Evolutionary conservation across 2,113 vertebrate genomes (phyloP).

Genomic region (Leuciscus idus): DNA sequence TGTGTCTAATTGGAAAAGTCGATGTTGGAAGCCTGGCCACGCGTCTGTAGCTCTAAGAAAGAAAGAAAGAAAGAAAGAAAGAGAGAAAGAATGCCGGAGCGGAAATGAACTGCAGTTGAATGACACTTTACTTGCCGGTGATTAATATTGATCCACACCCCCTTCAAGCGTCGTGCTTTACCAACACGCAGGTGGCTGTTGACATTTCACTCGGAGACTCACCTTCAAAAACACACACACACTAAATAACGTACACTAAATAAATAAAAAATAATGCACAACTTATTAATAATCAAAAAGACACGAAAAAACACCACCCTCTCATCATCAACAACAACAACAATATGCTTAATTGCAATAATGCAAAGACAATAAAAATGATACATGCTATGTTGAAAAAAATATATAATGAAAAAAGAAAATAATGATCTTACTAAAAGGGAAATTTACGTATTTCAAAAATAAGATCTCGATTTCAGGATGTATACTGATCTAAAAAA

Average conservation of each 20-base stretch:
- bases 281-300: constrained; percentile 24
- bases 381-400: not conserved
- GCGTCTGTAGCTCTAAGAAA: constrained; percentile 47
- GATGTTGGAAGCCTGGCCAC: constrained; percentile 46
- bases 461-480: not conserved
- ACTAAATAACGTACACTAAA: constrained; percentile 17
- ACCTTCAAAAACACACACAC: constrained; percentile 35
- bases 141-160: constrained; percentile 62
- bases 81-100: constrained; percentile 55
- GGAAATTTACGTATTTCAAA: not conserved
- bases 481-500: not conserved
- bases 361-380: not conserved
- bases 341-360: not conserved
- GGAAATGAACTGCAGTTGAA: constrained; percentile 62
- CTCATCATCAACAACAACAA: not conserved
- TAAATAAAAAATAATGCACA: not conserved
- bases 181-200: constrained; percentile 65
- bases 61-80: constrained; percentile 57
- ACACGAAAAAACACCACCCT: not conserved
- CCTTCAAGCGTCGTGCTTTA: constrained; percentile 48
- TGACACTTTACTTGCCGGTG: constrained; percentile 56
- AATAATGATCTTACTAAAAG: no score
- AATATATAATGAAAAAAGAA: not conserved
- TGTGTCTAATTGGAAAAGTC: constrained; percentile 53
- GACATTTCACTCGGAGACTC: constrained; percentile 57